Conservation (phyloP, 2,797 vertebrate species). For the Mus spretus region DNA sequence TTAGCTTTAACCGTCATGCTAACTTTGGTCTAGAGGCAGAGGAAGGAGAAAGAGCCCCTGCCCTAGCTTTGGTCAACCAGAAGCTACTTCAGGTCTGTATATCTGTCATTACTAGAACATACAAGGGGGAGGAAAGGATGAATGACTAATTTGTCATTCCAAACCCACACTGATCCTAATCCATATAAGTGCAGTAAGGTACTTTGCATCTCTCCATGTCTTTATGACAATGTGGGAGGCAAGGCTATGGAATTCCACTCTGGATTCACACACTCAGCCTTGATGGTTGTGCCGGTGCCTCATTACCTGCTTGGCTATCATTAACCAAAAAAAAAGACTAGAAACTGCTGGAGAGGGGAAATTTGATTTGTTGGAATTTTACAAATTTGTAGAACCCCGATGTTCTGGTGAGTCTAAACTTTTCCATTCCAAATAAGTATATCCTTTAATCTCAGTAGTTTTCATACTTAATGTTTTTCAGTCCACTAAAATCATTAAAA, state of each 20-base stretch:
- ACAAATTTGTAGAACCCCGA: conserved; percentile 26
- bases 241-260: conserved; percentile 59
- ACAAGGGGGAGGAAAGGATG: background rate
- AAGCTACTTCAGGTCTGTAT: background rate
- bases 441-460: background rate
- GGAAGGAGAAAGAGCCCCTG: background rate
- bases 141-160: conserved; percentile 63
- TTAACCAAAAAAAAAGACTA: conserved; percentile 35
- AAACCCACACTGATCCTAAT: conserved; percentile 29
- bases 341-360: background rate
- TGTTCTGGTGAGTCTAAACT: background rate
- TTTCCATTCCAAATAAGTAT: conserved; percentile 5
- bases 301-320: conserved; percentile 24
- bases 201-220: conserved; percentile 23
- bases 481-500: background rate
- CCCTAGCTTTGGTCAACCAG: background rate
- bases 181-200: conserved; percentile 40
- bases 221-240: background rate
- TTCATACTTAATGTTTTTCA: background rate
- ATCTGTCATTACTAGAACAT: background rate
- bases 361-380: conserved; percentile 40
- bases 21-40: background rate
- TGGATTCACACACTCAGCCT: conserved; percentile 45
- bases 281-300: background rate
- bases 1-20: background rate